Conservation (phyloP, 1,140 invertebrate genomes). For the Ylistrum balloti region DNA sequence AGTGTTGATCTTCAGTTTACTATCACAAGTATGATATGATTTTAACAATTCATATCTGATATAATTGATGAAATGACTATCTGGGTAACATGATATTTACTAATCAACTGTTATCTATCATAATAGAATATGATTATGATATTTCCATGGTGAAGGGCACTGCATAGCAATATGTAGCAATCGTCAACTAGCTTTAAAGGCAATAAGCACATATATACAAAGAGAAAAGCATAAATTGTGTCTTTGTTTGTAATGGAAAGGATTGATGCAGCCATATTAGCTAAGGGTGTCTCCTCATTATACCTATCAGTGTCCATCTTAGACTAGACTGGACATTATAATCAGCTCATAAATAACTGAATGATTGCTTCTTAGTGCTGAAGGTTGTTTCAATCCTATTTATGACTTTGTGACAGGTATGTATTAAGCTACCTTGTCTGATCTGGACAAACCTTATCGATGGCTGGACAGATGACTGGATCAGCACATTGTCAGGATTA, state of each 20-base stretch:
- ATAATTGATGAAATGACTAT: too few relatives aligned
- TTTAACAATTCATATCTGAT: too few relatives aligned
- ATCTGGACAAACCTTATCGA: background rate
- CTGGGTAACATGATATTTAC: too few relatives aligned
- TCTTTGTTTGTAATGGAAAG: background rate
- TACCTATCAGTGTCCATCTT: background rate
- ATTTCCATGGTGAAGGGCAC: too few relatives aligned
- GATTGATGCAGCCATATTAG: background rate
- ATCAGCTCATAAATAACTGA: background rate
- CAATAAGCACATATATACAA: too few relatives aligned
- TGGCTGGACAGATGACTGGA: background rate
- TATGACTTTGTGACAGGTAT: slow-evolving; percentile 18
- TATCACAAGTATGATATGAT: too few relatives aligned
- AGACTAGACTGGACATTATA: background rate
- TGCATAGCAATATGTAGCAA: too few relatives aligned
- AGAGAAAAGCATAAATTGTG: background rate
- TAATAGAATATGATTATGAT: too few relatives aligned
- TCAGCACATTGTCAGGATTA: background rate
- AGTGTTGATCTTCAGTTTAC: too few relatives aligned
- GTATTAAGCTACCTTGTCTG: background rate
- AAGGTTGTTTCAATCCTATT: background rate
- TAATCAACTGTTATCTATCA: too few relatives aligned
- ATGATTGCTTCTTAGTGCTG: background rate
- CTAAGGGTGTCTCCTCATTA: background rate
- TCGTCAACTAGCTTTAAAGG: too few relatives aligned